These are phyloP conservation scores for Xenentodon cancila DNA, from an alignment of 2,797 vertebrate genomes.

Conservation along the genomic window DNA sequence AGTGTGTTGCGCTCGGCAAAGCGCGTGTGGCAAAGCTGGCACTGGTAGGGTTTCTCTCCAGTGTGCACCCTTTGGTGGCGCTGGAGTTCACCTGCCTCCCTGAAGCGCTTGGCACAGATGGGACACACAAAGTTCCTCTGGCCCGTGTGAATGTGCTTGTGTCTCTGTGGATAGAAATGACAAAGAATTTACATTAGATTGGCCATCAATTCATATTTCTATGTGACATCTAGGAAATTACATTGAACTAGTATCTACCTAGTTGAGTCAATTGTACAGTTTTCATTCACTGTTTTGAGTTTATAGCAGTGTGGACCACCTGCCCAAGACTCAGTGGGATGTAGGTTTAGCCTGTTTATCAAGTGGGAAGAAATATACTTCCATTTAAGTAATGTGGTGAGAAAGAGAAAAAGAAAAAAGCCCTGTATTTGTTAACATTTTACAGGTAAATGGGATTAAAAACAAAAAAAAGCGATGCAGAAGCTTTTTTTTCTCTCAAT, in stretches of 20 bases:
- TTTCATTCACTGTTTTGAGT: no score
- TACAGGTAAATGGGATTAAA: neutral
- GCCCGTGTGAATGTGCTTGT: constrained; percentile 93
- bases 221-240: no score
- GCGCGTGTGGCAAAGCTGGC: constrained; percentile 89
- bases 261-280: no score
- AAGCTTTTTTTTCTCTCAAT: neutral
- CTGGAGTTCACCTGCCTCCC: constrained; percentile 90
- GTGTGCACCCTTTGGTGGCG: constrained; percentile 93
- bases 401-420: no score
- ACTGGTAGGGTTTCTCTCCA: constrained; percentile 92
- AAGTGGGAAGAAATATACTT: no score
- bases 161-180: constrained; percentile 71
- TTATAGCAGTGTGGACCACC: no score
- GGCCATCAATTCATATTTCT: neutral
- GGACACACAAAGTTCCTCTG: constrained; percentile 89
- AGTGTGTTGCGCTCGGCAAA: constrained; percentile 93
- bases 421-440: no score
- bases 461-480: no score
- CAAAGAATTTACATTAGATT: neutral
- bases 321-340: no score
- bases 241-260: no score
- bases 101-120: constrained; percentile 90
- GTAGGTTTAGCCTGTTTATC: no score
- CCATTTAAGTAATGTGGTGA: no score